Evolutionary conservation across 2,113 vertebrate genomes (phyloP).

Genomic region (Capricornis sumatraensis): DNA sequence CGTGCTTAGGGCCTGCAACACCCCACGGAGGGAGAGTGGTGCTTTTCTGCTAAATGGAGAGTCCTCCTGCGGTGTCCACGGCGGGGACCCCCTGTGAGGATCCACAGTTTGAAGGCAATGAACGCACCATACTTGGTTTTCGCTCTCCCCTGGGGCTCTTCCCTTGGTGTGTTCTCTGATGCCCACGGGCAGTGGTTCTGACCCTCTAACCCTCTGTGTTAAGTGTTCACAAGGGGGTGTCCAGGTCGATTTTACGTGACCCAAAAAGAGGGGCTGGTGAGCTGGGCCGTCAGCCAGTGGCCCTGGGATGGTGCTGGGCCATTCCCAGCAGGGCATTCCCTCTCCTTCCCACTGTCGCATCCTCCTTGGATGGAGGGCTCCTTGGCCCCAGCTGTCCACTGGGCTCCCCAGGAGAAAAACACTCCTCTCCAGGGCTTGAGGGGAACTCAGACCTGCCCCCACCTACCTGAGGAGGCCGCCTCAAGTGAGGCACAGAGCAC

Average conservation of each 20-base stretch:
- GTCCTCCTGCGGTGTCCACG: not conserved
- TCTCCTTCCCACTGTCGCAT: not conserved
- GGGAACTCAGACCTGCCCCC: not conserved
- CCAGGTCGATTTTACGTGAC: not conserved
- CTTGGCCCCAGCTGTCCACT: not conserved
- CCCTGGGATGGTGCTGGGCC: not conserved
- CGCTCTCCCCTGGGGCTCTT: not conserved
- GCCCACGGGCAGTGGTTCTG: not conserved
- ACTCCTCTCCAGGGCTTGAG: not conserved
- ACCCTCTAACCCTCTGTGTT: accelerated
- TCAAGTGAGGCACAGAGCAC: not conserved
- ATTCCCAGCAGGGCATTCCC: not conserved
- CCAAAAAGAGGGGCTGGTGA: not conserved
- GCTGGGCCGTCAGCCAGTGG: accelerated
- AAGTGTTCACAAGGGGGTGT: not conserved
- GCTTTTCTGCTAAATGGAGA: not conserved
- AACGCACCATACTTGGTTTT: accelerated
- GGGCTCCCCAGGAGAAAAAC: not conserved
- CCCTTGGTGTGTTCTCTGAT: not conserved
- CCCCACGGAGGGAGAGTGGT: accelerated
- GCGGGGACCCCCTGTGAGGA: not conserved
- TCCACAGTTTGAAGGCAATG: accelerated
- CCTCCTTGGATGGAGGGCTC: not conserved
- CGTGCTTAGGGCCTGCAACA: not conserved
- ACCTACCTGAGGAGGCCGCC: not conserved